A percentile compares a stretch with the other conserved stretches of the same genome.
phyloP scores from a whole-genome alignment of 1,140 invertebrate species.

The Bombus fervidus region DNA sequence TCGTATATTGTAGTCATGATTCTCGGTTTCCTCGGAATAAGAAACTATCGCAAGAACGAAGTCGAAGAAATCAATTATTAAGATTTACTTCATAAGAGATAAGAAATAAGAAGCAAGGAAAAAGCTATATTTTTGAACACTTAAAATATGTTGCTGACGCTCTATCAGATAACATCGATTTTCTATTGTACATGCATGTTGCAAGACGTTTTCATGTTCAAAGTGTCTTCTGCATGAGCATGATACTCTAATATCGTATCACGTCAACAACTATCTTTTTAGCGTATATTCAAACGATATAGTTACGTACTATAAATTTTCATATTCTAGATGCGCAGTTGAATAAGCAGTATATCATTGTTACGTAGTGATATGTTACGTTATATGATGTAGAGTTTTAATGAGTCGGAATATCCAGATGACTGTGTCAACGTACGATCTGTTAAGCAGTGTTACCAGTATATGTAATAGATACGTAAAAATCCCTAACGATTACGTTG shows the following conservation, averaged over 20 bases:
- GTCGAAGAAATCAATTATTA: background rate
- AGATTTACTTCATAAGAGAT: background rate
- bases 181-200: slow-evolving; percentile 43
- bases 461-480: slow-evolving; percentile 36
- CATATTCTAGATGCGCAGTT: slow-evolving; percentile 39
- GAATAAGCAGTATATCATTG: slow-evolving; percentile 48
- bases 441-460: slow-evolving; percentile 57
- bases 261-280: background rate
- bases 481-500: slow-evolving; percentile 21
- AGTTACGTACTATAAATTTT: slow-evolving; percentile 10
- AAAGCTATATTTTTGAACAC: background rate
- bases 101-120: background rate
- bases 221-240: slow-evolving; percentile 55
- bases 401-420: slow-evolving; percentile 21
- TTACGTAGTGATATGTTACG: slow-evolving; percentile 36
- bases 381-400: slow-evolving; percentile 37
- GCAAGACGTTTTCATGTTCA: slow-evolving; percentile 30
- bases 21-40: background rate
- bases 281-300: slow-evolving; percentile 12
- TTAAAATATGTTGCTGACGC: slow-evolving; percentile 30
- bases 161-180: slow-evolving; percentile 24
- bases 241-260: slow-evolving; percentile 47
- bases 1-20: slow-evolving; percentile 11
- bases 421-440: slow-evolving; percentile 44
- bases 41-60: background rate